Conservation (phyloP, 1,140 invertebrate genomes). For the Pseudomyrmex concolor region DNA sequence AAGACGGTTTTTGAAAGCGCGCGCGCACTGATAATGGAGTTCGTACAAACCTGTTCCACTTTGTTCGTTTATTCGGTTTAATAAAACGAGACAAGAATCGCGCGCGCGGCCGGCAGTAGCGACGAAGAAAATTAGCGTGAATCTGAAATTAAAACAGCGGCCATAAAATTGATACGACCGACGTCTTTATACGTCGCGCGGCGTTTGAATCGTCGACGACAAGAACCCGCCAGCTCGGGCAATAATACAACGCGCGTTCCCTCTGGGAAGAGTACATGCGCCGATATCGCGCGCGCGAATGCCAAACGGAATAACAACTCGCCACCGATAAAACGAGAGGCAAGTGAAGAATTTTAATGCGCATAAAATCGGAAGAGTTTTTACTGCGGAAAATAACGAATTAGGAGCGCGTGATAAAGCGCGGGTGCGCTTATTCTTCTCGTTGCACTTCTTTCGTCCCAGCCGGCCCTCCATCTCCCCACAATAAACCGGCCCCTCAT, state of each 20-base stretch:
- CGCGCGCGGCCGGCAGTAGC: neutral
- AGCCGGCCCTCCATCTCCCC: no score
- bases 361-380: constrained; percentile 53
- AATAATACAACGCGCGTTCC: constrained; percentile 17
- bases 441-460: constrained; percentile 27
- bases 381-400: constrained; percentile 65
- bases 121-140: constrained; percentile 25
- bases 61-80: constrained; percentile 30
- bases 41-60: constrained; percentile 41
- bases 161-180: constrained; percentile 43
- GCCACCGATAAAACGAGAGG: constrained; percentile 24
- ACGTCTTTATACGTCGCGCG: constrained; percentile 36
- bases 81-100: neutral
- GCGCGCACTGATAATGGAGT: constrained; percentile 21
- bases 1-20: constrained; percentile 16
- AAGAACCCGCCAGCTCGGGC: constrained; percentile 3
- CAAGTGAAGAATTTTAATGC: constrained; percentile 57
- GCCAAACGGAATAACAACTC: constrained; percentile 7
- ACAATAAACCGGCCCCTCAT: neutral
- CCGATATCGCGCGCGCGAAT: constrained; percentile 31
- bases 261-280: neutral
- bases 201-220: constrained; percentile 8
- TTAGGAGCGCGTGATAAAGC: constrained; percentile 57
- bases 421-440: constrained; percentile 33
- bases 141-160: constrained; percentile 47